Conservation (phyloP, 2,113 vertebrate genomes). For the Indri indri region DNA sequence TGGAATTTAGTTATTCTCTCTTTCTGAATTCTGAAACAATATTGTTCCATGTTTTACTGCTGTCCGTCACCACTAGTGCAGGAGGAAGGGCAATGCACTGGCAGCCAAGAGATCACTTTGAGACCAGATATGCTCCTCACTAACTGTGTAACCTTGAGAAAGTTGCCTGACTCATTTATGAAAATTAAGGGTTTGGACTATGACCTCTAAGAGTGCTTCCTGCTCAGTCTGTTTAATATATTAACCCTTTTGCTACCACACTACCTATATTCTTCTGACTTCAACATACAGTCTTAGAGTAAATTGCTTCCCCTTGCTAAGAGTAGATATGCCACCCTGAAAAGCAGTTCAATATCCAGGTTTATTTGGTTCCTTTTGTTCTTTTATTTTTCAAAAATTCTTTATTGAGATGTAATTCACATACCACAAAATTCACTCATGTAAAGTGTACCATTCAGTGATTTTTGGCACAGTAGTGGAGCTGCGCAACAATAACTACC, state of each 20-base stretch:
- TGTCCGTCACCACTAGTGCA: background rate
- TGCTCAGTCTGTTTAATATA: background rate
- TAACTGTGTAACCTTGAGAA: background rate
- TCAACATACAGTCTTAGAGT: background rate
- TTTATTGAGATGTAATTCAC: background rate
- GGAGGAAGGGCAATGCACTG: background rate
- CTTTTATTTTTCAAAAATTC: background rate
- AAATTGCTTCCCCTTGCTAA: background rate
- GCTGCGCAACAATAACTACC: background rate
- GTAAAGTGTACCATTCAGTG: background rate
- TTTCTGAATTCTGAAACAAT: background rate
- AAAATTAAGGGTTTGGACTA: background rate
- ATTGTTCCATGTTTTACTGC: background rate
- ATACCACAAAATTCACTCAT: background rate
- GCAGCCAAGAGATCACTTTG: background rate
- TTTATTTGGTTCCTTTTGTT: background rate
- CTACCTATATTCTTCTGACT: background rate
- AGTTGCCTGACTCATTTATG: background rate
- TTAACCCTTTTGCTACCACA: background rate
- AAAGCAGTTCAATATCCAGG: background rate
- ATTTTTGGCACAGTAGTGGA: background rate
- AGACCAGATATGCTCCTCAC: background rate
- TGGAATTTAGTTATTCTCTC: background rate
- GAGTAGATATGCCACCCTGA: background rate
- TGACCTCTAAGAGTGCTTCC: background rate